Conservation (phyloP, 2,113 vertebrate species). For the Tringa solitaria region DNA sequence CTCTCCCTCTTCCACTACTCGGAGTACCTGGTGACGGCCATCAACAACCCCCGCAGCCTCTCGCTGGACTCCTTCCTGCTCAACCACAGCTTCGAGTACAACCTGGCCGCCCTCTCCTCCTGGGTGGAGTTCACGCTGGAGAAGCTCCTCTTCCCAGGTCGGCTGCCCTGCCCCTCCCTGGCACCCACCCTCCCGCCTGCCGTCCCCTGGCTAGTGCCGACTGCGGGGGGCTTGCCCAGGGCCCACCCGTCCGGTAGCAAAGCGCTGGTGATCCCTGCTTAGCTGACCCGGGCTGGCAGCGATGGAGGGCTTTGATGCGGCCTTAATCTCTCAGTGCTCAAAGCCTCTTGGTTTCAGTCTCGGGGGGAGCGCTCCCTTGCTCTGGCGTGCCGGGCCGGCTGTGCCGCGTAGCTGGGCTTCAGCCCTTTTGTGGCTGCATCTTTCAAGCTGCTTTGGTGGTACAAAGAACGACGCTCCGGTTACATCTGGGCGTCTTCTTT, state of each 20-base stretch:
- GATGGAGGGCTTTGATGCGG: neutral
- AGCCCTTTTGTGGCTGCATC: neutral
- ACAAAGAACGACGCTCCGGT: accelerated
- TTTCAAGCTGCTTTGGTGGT: neutral
- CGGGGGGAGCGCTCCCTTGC: accelerated
- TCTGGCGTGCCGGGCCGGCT: accelerated
- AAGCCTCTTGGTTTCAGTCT: neutral
- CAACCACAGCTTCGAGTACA: slow-evolving; percentile 97
- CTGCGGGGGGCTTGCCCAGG: accelerated
- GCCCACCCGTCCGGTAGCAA: neutral
- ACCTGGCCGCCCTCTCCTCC: slow-evolving; percentile 89
- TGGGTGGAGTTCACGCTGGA: slow-evolving; percentile 97
- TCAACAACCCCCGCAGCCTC: slow-evolving; percentile 94
- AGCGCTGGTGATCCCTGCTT: neutral
- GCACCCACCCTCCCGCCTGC: accelerated
- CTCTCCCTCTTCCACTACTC: slow-evolving; percentile 95
- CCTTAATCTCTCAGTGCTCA: neutral
- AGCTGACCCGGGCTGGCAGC: neutral
- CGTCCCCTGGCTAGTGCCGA: accelerated
- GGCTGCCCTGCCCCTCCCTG: neutral
- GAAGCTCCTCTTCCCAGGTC: slow-evolving; percentile 90
- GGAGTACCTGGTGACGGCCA: slow-evolving; percentile 93
- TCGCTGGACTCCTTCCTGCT: slow-evolving; percentile 96
- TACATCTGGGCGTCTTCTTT: accelerated
- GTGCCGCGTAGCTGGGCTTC: accelerated